A percentile compares a stretch with the other conserved stretches of the same genome.
These are phyloP conservation scores for Cerastoderma edule DNA, from an alignment of 2,888 invertebrate species.

Conservation along the genomic window DNA sequence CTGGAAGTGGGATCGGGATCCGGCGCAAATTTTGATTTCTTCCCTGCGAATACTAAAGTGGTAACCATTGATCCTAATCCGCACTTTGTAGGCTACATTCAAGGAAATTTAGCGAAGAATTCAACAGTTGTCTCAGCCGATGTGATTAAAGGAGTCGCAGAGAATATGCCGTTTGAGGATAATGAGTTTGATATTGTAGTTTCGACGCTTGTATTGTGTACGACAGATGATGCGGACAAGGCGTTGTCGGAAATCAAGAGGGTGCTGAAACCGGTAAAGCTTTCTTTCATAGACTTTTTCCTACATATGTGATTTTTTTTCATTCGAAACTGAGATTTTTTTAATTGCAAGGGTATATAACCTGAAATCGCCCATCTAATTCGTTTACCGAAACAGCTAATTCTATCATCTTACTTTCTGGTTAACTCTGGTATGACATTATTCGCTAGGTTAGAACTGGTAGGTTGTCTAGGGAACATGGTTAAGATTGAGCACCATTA, in stretches of 20 bases:
- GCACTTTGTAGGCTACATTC: constrained; percentile 65
- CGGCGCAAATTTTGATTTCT: constrained; percentile 75
- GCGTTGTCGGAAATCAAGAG: constrained; percentile 74
- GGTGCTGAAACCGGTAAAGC: constrained; percentile 78
- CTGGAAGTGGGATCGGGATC: constrained; percentile 79
- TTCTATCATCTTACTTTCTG: too few relatives aligned
- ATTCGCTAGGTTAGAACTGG: too few relatives aligned
- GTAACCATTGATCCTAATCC: constrained; percentile 78
- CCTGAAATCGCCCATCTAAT: not conserved
- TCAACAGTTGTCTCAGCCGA: constrained; percentile 61
- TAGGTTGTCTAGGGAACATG: too few relatives aligned
- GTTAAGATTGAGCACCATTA: too few relatives aligned
- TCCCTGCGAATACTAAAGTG: constrained; percentile 69
- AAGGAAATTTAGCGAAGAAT: constrained; percentile 56
- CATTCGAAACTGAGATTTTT: too few relatives aligned
- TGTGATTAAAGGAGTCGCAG: constrained; percentile 72
- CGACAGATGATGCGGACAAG: constrained; percentile 64
- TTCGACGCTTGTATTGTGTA: constrained; percentile 77
- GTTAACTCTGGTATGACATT: too few relatives aligned
- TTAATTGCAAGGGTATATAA: too few relatives aligned
- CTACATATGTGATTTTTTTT: too few relatives aligned
- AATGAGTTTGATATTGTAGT: constrained; percentile 77
- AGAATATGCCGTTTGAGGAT: constrained; percentile 72
- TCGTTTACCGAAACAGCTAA: too few relatives aligned
- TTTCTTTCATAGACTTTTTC: too few relatives aligned